Base-by-base conservation (phyloP, 2,113 vertebrate genomes). In the Hoplias malabaricus region DNA sequence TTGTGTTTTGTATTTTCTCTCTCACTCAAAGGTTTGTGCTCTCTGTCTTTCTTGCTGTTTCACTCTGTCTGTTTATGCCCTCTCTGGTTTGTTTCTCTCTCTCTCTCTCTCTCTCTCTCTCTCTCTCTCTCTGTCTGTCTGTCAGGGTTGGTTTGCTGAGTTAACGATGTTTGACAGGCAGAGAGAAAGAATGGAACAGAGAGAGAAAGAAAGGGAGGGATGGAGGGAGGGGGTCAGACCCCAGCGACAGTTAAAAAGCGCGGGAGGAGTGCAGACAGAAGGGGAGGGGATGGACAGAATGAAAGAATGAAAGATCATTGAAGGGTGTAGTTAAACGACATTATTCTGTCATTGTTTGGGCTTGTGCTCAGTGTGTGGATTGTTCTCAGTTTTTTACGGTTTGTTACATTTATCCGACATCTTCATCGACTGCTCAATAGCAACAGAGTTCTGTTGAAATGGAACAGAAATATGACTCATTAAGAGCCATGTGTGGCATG, bases 141-240 rank as follows among this genome's bases (percentile, higher is more conserved):
- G 83, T 80, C 80, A 86, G 84, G 87, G 86, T 83, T 84, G 85
- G 83, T 81, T 85, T 69, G 34, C 48, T 85, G 83, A 87, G 85
- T 83, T 92, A 92, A 92, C 84, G 63, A 80, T 84, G 89, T 91
- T 92, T 92, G 92, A 93, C 91, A 92, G 86, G 84, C 81, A 38
- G 38, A 75, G 38, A 62, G 38, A 76, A 53, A 56, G 29, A 23
- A 21, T 19, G 25, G 42, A 43, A 79, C 33, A 19, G 13, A 40
- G 40, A 42, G 50, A 65, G 56, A 38, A n/a, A 68, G 34, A 8
- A 1, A 12, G 19, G 21, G 0, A 31, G 34, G 56, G 42, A 34
- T 16, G n/a, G 67, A 34, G 66, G 34, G 34, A 14, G 25, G 68
- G 53, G 69, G 40, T 62, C 66, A 65, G 74, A 23, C 33, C 71